Conservation (phyloP, 30 jellyfish, hydroid and myxozoan species). For the Nemopilema nomurai region DNA sequence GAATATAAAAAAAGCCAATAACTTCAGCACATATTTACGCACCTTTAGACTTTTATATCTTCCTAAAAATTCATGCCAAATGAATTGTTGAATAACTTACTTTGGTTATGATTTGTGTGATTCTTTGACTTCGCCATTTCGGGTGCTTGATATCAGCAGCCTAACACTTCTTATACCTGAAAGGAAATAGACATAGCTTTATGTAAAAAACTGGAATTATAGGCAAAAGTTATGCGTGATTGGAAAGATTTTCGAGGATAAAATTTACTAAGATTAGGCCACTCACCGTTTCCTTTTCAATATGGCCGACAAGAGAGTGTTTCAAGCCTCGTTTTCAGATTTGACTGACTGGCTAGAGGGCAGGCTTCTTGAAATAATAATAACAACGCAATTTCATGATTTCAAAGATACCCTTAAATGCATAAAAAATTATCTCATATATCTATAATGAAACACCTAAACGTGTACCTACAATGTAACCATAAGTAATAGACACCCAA, state of each 20-base stretch:
- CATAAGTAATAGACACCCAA: too few species aligned
- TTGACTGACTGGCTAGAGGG: not conserved
- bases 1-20: too few species aligned
- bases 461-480: too few species aligned
- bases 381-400: too few species aligned
- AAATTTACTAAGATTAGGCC: not conserved
- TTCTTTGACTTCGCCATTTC: slow-evolving; percentile 98
- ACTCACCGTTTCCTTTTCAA: slow-evolving; percentile 7
- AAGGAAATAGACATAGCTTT: not conserved
- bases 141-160: not conserved
- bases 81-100: slow-evolving; percentile 54
- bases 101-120: slow-evolving; percentile 97
- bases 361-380: too few species aligned
- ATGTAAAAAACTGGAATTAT: not conserved
- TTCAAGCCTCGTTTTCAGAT: slow-evolving; percentile 24
- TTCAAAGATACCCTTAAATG: too few species aligned
- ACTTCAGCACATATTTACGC: too few species aligned
- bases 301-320: slow-evolving; percentile 42
- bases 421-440: too few species aligned
- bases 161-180: not conserved
- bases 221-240: not conserved
- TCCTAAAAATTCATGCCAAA: not conserved
- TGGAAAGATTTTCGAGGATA: not conserved
- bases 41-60: not conserved
- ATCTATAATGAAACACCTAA: too few species aligned